Percentiles rank a stretch among this genome's conserved stretches.
Evolutionary conservation across 2,888 invertebrate species (phyloP).

Genomic region (Hartigia nigra): DNA sequence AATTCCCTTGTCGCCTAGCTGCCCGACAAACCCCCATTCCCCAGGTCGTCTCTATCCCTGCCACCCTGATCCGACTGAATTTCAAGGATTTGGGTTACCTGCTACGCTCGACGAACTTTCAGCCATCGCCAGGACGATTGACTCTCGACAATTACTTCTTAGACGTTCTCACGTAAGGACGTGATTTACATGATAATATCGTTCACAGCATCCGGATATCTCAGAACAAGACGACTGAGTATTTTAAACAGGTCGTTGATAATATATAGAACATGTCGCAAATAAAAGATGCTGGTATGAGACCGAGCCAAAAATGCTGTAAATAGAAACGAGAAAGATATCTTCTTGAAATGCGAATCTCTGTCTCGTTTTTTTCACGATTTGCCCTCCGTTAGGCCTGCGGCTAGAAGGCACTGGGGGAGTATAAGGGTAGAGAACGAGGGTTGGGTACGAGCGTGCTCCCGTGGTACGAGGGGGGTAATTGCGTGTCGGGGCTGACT

Average conservation of each 20-base stretch:
- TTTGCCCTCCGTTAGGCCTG: conserved; percentile 27
- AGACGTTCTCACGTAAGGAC: background rate
- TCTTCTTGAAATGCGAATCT: conserved; percentile 24
- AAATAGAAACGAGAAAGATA: conserved; percentile 4
- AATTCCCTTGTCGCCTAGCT: conserved; percentile 1
- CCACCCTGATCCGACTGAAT: conserved; percentile 38
- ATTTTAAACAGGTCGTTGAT: background rate
- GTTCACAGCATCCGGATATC: background rate
- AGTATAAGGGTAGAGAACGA: conserved; percentile 13
- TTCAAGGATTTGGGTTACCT: conserved; percentile 42
- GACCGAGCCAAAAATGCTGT: background rate
- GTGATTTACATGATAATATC: background rate
- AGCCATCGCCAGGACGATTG: conserved; percentile 14
- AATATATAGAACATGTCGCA: background rate
- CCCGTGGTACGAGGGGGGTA: conserved; percentile 41
- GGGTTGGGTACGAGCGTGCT: conserved; percentile 12
- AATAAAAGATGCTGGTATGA: background rate
- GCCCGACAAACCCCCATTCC: conserved; percentile 25
- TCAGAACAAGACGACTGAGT: background rate
- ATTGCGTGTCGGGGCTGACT: conserved; percentile 62
- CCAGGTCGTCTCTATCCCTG: conserved; percentile 31
- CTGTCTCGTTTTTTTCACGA: conserved; percentile 35
- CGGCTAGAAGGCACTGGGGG: conserved; percentile 17
- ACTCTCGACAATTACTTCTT: background rate
- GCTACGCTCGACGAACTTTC: conserved; percentile 22